Base-by-base conservation (phyloP, 2,797 vertebrate genomes). In the Onychomys arenicola region DNA sequence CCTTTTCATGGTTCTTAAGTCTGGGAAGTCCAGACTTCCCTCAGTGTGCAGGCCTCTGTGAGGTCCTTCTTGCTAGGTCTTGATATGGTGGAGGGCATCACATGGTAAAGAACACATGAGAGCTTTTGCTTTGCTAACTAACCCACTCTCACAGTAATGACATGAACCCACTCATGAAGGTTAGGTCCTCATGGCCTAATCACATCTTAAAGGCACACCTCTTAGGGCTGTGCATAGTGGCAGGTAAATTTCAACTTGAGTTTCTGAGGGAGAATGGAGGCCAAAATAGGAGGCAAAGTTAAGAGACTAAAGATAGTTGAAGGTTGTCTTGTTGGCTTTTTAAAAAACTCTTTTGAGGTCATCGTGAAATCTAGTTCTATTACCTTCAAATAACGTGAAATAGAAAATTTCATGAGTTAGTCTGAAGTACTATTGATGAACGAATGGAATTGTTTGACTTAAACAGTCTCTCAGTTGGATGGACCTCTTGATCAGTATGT, bases 391-490 rank as follows among this genome's bases (percentile, higher is more conserved):
- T 93, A 90, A 92, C 34, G 0, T 59, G 32, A 96, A 82, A 37
- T 76, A 91, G 89, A 84, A 63, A 27, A 40, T 43, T 93, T 13
- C 63, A 75, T 91, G 16, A 63, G 77, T 19, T 65, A 83, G 25
- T 89, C 40, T 83, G 9, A 27, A 76, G 43, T 78, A 84, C 49
- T 89, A 27, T 82, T 95, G 65, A 65, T 63, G 69, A 17, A 63
- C 80, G 83, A 88, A 61, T 93, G 32, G 23, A 95, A 84, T 93
- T 96, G 40, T 90, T 89, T 91, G 43, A n/a, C 11, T 91, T 17
- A 95, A 29, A 59, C 27, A 81, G 94, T 89, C 23, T 95, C 71
- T 87, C 14, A 95, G 1, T 67, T 86, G 52, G 27, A 49, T 95
- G n/a, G 69, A 93, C 8, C 23, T 73, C 77, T 59, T 92, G 59